phyloP scores from a whole-genome alignment of 2,888 invertebrate genomes.

The Plagiodera versicolora region DNA sequence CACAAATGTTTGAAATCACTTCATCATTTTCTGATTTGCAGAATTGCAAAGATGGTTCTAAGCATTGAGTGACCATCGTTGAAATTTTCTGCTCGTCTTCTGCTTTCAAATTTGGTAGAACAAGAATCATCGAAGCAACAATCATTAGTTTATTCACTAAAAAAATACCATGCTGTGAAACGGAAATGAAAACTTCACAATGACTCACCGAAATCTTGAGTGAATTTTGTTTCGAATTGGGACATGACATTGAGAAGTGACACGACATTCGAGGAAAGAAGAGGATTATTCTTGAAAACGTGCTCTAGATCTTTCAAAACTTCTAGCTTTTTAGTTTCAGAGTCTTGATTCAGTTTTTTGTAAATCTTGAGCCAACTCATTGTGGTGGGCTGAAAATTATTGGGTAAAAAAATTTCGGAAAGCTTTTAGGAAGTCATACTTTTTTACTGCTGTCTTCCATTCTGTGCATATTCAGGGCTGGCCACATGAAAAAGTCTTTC shows the following conservation, averaged over 20 bases:
- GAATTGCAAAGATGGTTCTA: conserved; percentile 28
- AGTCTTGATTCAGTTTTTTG: conserved; percentile 24
- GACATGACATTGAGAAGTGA: conserved; percentile 30
- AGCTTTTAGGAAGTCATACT: conserved; percentile 23
- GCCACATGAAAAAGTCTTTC: conserved; percentile 37
- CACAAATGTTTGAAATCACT: conserved; percentile 33
- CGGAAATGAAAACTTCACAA: neutral
- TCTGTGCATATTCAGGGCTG: conserved; percentile 34
- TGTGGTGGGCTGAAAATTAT: conserved; percentile 28
- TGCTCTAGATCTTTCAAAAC: conserved; percentile 35
- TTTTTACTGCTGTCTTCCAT: conserved; percentile 29
- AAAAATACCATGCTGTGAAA: conserved; percentile 16
- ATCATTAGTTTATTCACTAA: conserved; percentile 34
- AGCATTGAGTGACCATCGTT: conserved; percentile 28
- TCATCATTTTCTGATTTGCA: conserved; percentile 29
- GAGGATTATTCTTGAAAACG: conserved; percentile 37
- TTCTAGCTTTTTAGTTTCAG: conserved; percentile 30
- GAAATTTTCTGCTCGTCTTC: conserved; percentile 30
- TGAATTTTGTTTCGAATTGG: conserved; percentile 26
- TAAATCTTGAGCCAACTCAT: conserved; percentile 33
- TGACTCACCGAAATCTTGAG: conserved; percentile 27
- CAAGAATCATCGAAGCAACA: conserved; percentile 25
- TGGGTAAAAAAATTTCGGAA: neutral
- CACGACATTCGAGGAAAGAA: conserved; percentile 33
- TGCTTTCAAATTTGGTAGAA: conserved; percentile 27